Base-by-base conservation (phyloP, 2,888 invertebrate genomes). In the Oscheius onirici region DNA sequence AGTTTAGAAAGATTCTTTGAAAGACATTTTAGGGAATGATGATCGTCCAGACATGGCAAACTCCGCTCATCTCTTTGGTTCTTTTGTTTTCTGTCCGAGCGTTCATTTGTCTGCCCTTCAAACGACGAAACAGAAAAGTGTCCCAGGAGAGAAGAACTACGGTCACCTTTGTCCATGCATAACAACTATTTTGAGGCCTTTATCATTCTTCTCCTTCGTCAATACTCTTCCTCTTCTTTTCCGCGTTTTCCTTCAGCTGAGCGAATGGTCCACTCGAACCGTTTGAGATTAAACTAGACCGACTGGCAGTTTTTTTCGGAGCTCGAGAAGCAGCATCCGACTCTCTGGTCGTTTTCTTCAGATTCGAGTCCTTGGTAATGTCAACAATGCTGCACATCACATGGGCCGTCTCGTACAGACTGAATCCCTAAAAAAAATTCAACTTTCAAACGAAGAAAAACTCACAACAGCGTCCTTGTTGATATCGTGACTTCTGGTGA, bases 361-460 rank as follows among this genome's bases (percentile, higher is more conserved):
- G 34, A 34, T 34, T 34, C 34, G 34, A 34, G 58, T 69, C 69
- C 26, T 69, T 69, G 13, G 69, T 69, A 5, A 69, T 69, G 46
- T 69, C 69, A 10, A 69, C 69, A 13, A 69, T 69, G 44, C 54
- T 69, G 69, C 69, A 58, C 58, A 69, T 60, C n/a, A 69, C 58
- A 49, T 60, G 58, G 13, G 60, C 69, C n/a, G 69, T 54, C 26
- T 69, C 69, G 40, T 57, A 69, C 58, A 69, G 54, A 26, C 69
- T 54, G 40, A 43, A 58, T 15, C 69, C 55, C 67, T 67, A 34
- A 3, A 67, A n/a, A n/a, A n/a, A 67, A 15, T 26, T 58, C n/a
- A 58, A n/a, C 10, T n/a, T 28, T 52, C 52, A 3, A 3, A 52
- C 6, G 8, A 52, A 10, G 8, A 58, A 58, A 40, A 40, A 6